Conservation (phyloP, 2,888 invertebrate genomes). For the Pammene aurita region DNA sequence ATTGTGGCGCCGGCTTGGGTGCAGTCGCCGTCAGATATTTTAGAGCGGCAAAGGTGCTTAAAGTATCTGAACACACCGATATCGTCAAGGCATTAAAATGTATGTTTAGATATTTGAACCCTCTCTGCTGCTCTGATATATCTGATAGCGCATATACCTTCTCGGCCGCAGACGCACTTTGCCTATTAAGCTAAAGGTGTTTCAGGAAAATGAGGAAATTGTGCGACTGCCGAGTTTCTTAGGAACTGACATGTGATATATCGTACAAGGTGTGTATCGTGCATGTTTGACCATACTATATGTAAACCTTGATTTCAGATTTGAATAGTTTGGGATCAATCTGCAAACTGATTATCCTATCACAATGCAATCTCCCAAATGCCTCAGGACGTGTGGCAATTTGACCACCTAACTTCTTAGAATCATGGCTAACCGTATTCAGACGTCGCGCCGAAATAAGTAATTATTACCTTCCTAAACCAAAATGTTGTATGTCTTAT, state of each 20-base stretch:
- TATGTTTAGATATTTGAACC: no score
- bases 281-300: no score
- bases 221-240: no score
- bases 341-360: slow-evolving; percentile 16
- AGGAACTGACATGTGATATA: no score
- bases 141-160: no score
- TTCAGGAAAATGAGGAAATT: no score
- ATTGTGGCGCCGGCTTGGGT: slow-evolving; percentile 41
- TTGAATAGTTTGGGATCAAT: background rate
- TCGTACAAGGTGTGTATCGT: no score
- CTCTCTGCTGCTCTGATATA: no score
- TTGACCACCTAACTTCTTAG: slow-evolving; percentile 57
- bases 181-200: no score
- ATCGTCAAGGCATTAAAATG: no score
- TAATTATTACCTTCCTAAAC: slow-evolving; percentile 44
- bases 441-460: slow-evolving; percentile 41
- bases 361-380: slow-evolving; percentile 34
- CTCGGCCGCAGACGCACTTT: no score
- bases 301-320: no score
- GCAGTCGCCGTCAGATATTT: background rate
- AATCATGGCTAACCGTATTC: slow-evolving; percentile 47
- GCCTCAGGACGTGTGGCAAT: slow-evolving; percentile 57
- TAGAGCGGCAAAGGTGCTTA: background rate
- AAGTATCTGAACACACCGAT: background rate
- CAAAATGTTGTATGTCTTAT: background rate